Base-by-base conservation (phyloP, 2,113 vertebrate genomes). In the Macquaria australasica region DNA sequence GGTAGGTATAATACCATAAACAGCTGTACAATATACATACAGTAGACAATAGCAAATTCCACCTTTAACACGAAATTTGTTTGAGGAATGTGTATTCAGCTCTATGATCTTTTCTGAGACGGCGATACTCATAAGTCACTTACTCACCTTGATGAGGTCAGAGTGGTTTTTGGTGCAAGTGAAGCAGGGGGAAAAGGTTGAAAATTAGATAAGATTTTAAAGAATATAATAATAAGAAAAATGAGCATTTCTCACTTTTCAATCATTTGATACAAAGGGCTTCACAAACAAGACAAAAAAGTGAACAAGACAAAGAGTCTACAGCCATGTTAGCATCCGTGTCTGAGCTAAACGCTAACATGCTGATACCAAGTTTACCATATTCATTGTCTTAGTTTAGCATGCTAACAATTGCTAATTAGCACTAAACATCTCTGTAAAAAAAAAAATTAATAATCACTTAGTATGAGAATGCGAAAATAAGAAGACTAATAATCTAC, bases 1-100 rank as follows among this genome's bases (percentile, higher is more conserved):
- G 34, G 31, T 50, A n/a, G 14, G 69, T 50, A 73, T 74, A 41
- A 78, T 41, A 48, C 21, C 25, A 82, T 50, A 20, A 37, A 50
- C 20, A 69, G 31, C 16, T 51, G 37, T 2, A 41, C 55, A 23
- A 14, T 55, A 12, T 10, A 34, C 2, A 45, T 39, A n/a, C 9
- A 18, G 25, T 25, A 64, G 28, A 23, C 18, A 43, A 15, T 4
- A 12, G 4, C 23, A 11, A 25, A 66, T 16, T 31, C 4, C 10
- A 16, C 15, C 11, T 55, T 11, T 2, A 73, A 8, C 8, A 12
- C 1, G 6, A 71, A 16, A 12, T 53, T 8, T 51, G 15, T 50
- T 34, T 50, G 20, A 21, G 8, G 5, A 23, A 34, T 8, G 55
- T 45, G 39, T 34, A 37, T n/a, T 50, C 11, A 37, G 2, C 20